phyloP scores from a whole-genome alignment of 2,113 vertebrate genomes.

The Ammodytes marinus region DNA sequence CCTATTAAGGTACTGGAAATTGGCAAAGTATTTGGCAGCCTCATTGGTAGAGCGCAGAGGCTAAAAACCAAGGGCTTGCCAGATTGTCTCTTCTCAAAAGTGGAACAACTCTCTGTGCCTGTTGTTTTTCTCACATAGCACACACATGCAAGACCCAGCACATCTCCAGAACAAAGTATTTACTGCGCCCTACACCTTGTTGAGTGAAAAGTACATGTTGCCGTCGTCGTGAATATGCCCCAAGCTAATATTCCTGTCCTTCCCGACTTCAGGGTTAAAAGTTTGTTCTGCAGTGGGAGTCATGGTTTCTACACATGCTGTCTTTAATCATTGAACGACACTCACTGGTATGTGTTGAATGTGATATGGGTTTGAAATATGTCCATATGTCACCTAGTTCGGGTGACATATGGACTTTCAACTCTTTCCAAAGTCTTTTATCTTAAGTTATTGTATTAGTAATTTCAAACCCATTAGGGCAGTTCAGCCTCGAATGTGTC shows the following conservation, averaged over 20 bases:
- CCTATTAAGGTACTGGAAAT: conserved; percentile 40
- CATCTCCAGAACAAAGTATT: conserved; percentile 32
- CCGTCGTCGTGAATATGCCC: conserved; percentile 19
- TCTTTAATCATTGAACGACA: background rate
- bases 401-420: background rate
- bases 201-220: conserved; percentile 22
- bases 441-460: background rate
- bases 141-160: conserved; percentile 20
- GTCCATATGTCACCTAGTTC: background rate
- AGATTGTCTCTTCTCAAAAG: conserved; percentile 7
- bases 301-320: background rate
- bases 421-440: background rate
- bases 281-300: conserved; percentile 16
- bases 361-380: background rate
- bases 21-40: conserved; percentile 11
- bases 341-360: conserved; percentile 14
- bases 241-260: conserved; percentile 26
- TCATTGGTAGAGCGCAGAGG: conserved; percentile 8
- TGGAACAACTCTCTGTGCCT: background rate
- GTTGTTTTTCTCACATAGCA: background rate
- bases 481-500: background rate
- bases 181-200: conserved; percentile 24
- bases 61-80: background rate
- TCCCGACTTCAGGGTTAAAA: background rate
- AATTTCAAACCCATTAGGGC: no score